Conservation (phyloP, 1,140 invertebrate species). For the Leptinotarsa texana region DNA sequence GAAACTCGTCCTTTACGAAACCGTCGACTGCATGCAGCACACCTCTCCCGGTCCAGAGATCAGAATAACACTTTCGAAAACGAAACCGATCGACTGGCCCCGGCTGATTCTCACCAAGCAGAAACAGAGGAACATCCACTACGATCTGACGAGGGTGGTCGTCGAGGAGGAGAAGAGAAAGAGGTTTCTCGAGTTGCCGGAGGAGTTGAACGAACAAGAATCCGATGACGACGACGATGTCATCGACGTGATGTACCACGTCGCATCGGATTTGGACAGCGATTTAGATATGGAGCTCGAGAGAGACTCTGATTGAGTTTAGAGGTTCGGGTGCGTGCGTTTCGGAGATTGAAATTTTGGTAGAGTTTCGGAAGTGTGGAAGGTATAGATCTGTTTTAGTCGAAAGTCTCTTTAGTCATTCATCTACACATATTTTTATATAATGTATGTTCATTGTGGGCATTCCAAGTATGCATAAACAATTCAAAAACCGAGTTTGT, state of each 20-base stretch:
- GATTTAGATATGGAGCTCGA: constrained; percentile 27
- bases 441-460: no score
- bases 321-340: background rate
- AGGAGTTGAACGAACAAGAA: constrained; percentile 35
- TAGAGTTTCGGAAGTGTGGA: no score
- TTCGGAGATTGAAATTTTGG: background rate
- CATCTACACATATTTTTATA: no score
- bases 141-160: constrained; percentile 33
- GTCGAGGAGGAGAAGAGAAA: constrained; percentile 33
- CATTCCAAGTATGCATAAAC: no score
- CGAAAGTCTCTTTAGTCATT: no score
- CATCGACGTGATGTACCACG: constrained; percentile 28
- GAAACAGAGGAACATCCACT: constrained; percentile 41
- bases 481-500: no score
- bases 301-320: constrained; percentile 17
- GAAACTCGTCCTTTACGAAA: constrained; percentile 41
- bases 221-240: constrained; percentile 32
- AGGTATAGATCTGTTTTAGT: no score
- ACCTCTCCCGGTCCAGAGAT: constrained; percentile 37
- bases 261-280: constrained; percentile 44
- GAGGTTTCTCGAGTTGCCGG: constrained; percentile 32
- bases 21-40: constrained; percentile 35
- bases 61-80: constrained; percentile 40
- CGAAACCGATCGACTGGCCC: constrained; percentile 38
- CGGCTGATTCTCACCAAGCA: constrained; percentile 33